A percentile compares a stretch with the other conserved stretches of the same genome.
These are phyloP conservation scores for Orthonyx spaldingii DNA, from an alignment of 2,113 vertebrate species.

Conservation along the genomic window DNA sequence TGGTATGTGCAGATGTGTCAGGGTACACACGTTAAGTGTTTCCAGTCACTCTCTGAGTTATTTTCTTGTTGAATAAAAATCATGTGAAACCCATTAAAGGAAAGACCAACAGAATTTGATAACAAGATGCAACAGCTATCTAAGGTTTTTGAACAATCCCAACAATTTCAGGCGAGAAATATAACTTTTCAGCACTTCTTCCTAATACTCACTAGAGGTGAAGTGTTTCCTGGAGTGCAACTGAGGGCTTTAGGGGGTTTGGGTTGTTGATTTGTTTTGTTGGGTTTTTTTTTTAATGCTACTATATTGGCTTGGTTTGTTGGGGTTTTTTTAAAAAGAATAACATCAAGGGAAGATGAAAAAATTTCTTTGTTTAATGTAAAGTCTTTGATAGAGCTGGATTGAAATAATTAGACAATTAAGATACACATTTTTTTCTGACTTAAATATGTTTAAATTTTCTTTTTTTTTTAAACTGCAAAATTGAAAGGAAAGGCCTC, in stretches of 20 bases:
- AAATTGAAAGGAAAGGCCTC: background rate
- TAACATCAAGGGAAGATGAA: background rate
- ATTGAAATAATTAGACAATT: background rate
- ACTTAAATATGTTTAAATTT: background rate
- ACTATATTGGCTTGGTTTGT: background rate
- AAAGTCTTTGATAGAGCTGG: background rate
- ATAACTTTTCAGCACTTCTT: conserved; percentile 5
- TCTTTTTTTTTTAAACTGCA: background rate
- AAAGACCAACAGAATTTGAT: conserved; percentile 38
- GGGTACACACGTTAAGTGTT: conserved; percentile 35
- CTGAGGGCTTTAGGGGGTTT: fast-evolving
- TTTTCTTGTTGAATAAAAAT: conserved; percentile 39
- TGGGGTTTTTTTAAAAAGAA: background rate
- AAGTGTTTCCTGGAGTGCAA: background rate
- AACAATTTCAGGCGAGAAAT: background rate
- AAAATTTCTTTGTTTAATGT: background rate
- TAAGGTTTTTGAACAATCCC: conserved; percentile 11
- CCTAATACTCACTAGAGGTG: background rate
- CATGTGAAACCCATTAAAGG: conserved; percentile 32
- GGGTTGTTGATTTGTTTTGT: background rate
- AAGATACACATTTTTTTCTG: background rate
- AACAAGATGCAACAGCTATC: conserved; percentile 46
- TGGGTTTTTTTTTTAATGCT: background rate
- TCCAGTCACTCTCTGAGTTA: conserved; percentile 9
- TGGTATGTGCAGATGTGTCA: conserved; percentile 47